A percentile compares a stretch with the other conserved stretches of the same genome.
These are phyloP conservation scores for Peromyscus polionotus DNA, from an alignment of 2,113 vertebrate genomes.

Conservation along the genomic window DNA sequence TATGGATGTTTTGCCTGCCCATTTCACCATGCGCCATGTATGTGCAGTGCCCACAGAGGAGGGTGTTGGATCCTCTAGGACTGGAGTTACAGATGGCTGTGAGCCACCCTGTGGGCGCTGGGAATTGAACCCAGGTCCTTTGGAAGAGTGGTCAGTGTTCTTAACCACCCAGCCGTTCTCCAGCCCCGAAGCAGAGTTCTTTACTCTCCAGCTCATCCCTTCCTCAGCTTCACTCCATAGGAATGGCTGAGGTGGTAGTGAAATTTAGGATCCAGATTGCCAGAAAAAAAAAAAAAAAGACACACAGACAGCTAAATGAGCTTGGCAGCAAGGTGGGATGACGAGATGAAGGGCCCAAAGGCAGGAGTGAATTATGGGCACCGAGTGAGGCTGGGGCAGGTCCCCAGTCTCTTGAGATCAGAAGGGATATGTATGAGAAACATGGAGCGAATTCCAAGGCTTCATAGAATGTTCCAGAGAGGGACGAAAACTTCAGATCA, in stretches of 20 bases:
- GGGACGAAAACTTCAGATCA: neutral
- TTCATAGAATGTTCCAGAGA: neutral
- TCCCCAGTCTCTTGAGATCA: neutral
- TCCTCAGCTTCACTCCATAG: conserved; percentile 54
- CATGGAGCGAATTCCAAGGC: neutral
- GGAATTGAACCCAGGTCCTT: neutral
- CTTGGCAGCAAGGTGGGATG: conserved; percentile 63
- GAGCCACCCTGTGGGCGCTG: neutral
- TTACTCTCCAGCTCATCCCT: neutral
- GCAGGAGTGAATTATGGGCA: conserved; percentile 50
- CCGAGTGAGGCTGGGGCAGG: conserved; percentile 35
- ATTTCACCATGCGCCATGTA: neutral
- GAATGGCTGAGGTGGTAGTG: neutral
- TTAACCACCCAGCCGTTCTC: neutral
- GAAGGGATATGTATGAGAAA: neutral
- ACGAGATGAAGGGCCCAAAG: conserved; percentile 16
- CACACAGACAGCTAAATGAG: conserved; percentile 70
- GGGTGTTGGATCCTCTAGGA: neutral
- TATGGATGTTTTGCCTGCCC: neutral
- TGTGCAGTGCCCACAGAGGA: neutral
- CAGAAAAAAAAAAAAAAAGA: neutral
- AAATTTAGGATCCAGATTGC: conserved; percentile 21
- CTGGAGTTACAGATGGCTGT: neutral
- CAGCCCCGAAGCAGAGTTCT: neutral
- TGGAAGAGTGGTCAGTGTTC: neutral